Evolutionary conservation across 1,140 invertebrate species (phyloP).

Genomic region (Lasaia peninsularis): DNA sequence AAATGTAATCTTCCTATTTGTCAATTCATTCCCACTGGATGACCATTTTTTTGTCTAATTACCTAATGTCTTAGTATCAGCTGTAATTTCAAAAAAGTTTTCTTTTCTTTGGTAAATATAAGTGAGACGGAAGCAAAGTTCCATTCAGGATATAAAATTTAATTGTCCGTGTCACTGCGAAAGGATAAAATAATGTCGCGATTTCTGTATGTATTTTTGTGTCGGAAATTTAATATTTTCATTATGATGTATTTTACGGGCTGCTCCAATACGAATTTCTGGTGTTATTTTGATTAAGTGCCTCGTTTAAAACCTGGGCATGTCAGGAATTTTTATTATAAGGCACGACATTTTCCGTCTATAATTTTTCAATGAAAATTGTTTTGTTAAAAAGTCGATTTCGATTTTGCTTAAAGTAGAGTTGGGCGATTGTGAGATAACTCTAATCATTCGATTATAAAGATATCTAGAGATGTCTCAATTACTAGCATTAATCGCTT

Average conservation of each 20-base stretch:
- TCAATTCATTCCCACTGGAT: too few relatives aligned
- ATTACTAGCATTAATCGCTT: too few relatives aligned
- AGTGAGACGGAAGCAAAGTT: background rate
- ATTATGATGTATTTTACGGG: slow-evolving; percentile 5
- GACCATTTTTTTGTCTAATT: too few relatives aligned
- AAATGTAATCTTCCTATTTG: too few relatives aligned
- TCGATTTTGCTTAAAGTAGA: too few relatives aligned
- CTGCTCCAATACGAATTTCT: background rate
- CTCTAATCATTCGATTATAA: too few relatives aligned
- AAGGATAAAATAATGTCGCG: slow-evolving; percentile 5
- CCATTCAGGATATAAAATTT: background rate
- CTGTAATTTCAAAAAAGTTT: background rate
- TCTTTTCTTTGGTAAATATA: background rate
- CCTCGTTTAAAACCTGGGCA: background rate
- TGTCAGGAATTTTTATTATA: background rate
- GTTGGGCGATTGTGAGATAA: too few relatives aligned
- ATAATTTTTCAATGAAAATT: background rate
- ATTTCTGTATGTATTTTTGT: slow-evolving; percentile 7
- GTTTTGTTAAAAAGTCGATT: too few relatives aligned
- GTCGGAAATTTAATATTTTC: slow-evolving; percentile 5
- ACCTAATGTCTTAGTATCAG: too few relatives aligned
- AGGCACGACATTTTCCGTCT: background rate
- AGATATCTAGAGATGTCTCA: too few relatives aligned
- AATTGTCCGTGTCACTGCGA: slow-evolving; percentile 5
- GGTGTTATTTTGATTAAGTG: background rate